Evolutionary conservation across 2,888 invertebrate species (phyloP).

Genomic region (Nysson spinosus): DNA sequence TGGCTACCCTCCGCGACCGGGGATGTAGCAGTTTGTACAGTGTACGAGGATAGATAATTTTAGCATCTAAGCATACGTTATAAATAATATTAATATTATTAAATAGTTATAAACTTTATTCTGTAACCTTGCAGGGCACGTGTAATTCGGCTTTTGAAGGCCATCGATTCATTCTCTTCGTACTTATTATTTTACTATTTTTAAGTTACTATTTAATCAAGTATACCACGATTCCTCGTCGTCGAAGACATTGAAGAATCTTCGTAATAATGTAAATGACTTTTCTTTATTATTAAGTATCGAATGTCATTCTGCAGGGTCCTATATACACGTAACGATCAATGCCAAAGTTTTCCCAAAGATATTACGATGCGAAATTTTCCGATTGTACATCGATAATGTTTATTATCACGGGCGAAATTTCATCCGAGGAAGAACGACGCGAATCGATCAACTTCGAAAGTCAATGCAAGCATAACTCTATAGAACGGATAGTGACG

Average conservation of each 20-base stretch:
- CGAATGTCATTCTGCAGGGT: too few species aligned
- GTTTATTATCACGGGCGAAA: not conserved
- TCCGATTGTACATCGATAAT: too few species aligned
- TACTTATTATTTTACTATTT: not conserved
- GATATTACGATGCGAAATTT: not conserved
- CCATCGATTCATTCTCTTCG: constrained; percentile 39
- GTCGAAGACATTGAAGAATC: too few species aligned
- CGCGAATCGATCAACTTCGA: constrained; percentile 49
- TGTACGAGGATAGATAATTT: constrained; percentile 66
- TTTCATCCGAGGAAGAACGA: constrained; percentile 1
- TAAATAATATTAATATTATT: constrained; percentile 70
- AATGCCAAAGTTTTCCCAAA: not conserved
- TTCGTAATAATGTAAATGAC: too few species aligned
- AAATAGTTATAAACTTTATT: constrained; percentile 68
- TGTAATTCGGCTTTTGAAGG: constrained; percentile 50
- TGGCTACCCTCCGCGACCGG: constrained; percentile 4
- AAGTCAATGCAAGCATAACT: constrained; percentile 48
- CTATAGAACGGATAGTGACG: constrained; percentile 65
- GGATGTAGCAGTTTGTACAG: constrained; percentile 68
- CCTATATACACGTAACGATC: not conserved
- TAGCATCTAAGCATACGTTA: constrained; percentile 71
- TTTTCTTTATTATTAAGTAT: too few species aligned
- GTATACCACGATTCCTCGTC: too few species aligned
- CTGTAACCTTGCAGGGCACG: constrained; percentile 62
- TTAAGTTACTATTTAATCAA: not conserved